A percentile compares a stretch with the other conserved stretches of the same genome.
phyloP scores from a whole-genome alignment of 2,797 vertebrate genomes.

The Oophaga sylvatica region DNA sequence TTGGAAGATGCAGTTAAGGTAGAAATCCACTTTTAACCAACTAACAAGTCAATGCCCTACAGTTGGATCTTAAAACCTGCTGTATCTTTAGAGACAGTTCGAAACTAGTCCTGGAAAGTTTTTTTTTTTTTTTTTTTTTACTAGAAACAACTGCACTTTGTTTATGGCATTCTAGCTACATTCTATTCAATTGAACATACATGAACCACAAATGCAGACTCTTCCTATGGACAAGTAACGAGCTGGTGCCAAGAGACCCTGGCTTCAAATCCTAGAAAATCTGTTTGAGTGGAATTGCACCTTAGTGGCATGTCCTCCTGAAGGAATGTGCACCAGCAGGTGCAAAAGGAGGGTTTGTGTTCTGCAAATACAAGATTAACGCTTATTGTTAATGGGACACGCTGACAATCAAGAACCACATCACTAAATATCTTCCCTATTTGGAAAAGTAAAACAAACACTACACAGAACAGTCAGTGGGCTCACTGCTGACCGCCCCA shows the following conservation, averaged over 20 bases:
- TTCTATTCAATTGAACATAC: too few species aligned
- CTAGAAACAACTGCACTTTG: too few species aligned
- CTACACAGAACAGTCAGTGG: slow-evolving; percentile 55
- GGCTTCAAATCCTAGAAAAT: neutral
- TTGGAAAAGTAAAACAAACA: slow-evolving; percentile 49
- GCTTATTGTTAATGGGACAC: slow-evolving; percentile 19
- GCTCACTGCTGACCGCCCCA: neutral
- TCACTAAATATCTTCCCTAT: slow-evolving; percentile 38
- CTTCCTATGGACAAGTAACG: too few species aligned
- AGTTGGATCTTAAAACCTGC: neutral
- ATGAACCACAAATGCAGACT: too few species aligned
- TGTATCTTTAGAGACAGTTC: neutral
- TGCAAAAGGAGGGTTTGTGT: neutral
- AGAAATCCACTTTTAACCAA: neutral
- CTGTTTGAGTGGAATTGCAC: neutral
- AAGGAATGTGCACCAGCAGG: neutral
- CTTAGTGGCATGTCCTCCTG: neutral
- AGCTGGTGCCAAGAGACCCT: neutral
- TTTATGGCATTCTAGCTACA: too few species aligned
- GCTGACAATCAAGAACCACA: slow-evolving; percentile 10
- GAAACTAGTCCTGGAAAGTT: neutral
- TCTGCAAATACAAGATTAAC: neutral
- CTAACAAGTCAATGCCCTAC: neutral
- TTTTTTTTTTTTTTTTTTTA: too few species aligned
- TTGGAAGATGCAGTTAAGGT: slow-evolving; percentile 25